A percentile compares a stretch with the other conserved stretches of the same genome.
phyloP scores from a whole-genome alignment of 2,113 vertebrate genomes.

The Menidia beryllina region DNA sequence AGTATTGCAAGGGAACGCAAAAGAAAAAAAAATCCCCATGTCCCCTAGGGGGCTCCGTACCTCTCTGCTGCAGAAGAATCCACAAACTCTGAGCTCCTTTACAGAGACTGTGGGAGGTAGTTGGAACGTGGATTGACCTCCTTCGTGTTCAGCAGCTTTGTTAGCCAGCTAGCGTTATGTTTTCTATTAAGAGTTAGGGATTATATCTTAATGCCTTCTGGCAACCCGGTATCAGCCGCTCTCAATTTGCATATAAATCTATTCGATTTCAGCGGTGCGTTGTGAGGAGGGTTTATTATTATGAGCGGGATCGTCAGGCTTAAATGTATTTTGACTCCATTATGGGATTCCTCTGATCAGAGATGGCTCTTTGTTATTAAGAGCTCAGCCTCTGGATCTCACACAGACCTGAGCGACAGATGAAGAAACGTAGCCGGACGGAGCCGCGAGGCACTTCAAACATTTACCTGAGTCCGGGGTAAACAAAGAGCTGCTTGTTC shows the following conservation, averaged over 20 bases:
- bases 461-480: conserved; percentile 40
- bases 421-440: conserved; percentile 33
- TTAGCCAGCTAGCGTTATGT: conserved; percentile 51
- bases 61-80: conserved; percentile 15
- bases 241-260: conserved; percentile 70
- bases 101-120: conserved; percentile 55
- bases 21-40: too few species aligned
- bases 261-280: conserved; percentile 58
- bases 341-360: conserved; percentile 56
- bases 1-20: too few species aligned
- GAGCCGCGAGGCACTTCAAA: conserved; percentile 40
- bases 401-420: conserved; percentile 41
- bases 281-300: conserved; percentile 61
- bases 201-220: conserved; percentile 67
- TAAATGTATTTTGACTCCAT: conserved; percentile 54
- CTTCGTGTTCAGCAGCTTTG: conserved; percentile 43
- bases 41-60: too few species aligned
- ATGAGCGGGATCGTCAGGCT: conserved; percentile 46
- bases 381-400: conserved; percentile 38
- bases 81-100: conserved; percentile 31
- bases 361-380: conserved; percentile 47
- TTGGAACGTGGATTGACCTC: conserved; percentile 46
- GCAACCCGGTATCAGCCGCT: conserved; percentile 37
- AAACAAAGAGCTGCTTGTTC: conserved; percentile 54
- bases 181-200: conserved; percentile 67